Conservation (phyloP, 2,113 vertebrate species). For the Gavia stellata region DNA sequence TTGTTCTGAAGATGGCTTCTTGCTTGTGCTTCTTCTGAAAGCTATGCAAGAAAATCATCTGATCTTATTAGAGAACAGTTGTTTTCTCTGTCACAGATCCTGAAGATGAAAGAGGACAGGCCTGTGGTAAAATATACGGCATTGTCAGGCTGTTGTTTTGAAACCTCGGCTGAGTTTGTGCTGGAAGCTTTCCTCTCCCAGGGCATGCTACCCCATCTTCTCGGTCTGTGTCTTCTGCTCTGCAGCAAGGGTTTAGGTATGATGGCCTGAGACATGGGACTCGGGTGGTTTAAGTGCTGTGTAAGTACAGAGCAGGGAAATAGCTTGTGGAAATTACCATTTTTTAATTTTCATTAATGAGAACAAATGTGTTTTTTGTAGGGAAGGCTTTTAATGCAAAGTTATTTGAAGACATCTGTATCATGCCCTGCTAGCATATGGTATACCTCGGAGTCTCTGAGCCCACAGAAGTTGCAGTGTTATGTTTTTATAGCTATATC, state of each 20-base stretch:
- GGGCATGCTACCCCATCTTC: neutral
- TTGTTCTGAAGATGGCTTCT: neutral
- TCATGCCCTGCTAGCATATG: neutral
- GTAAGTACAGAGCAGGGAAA: neutral
- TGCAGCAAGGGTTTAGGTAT: fast-evolving
- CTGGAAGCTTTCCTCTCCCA: neutral
- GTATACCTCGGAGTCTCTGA: neutral
- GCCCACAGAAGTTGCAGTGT: neutral
- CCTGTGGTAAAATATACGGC: fast-evolving
- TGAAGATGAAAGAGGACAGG: neutral
- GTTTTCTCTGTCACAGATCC: neutral
- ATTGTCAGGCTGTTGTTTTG: neutral
- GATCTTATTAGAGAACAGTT: neutral
- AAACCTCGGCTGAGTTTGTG: neutral
- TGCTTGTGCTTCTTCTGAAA: neutral
- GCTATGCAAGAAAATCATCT: neutral
- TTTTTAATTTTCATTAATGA: neutral
- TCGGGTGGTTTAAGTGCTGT: neutral
- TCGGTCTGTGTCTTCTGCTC: neutral
- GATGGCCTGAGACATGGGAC: neutral
- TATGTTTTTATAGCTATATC: neutral
- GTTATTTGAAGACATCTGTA: neutral
- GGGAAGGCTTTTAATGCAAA: neutral
- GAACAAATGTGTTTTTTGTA: neutral
- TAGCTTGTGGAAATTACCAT: neutral